Base-by-base conservation (phyloP, 1,140 invertebrate genomes). In the Microplitis demolitor region DNA sequence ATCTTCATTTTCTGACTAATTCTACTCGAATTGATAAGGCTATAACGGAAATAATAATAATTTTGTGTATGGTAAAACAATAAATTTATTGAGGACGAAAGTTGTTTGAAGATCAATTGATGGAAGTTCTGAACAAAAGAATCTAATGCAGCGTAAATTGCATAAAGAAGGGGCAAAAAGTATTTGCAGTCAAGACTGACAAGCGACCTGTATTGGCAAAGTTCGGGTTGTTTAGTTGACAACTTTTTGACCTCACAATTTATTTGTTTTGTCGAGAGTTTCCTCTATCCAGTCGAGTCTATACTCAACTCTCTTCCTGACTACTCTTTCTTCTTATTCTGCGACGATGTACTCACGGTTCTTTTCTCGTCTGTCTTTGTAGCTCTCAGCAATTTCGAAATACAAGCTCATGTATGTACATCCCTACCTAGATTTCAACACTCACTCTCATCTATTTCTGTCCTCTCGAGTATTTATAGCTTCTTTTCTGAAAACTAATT, bases 201-300 rank as follows among this genome's bases (percentile, higher is more conserved):
- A n/a, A 45, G 45, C 60, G 31, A 14, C 58, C 45, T 53, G 66
- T 71, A 73, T 74, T 71, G 73, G 16, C 9, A 72, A 76, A 79
- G 69, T 79, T 78, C 39, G 6, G 66, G 62, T 63, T 71, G 60
- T 68, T 31, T 71, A 58, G 66, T 14, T 9, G 9, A 37, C 11
- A 66, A 78, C 76, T 73, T 79, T 78, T 72, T 71, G 60, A 69
- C 67, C 39, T n/a, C 2, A 4, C 61, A 60, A 77, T 73, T 70
- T 74, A 75, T 78, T 74, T 76, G 66, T 71, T 69, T 72, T 35
- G 73, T 72, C 45, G 9, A 37, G 45, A 16, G n/a, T 13, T 34
- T 33, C 34, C 9, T 69, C 37, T 66, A 13, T 66, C 50, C 67
- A 61, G 56, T 53, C 56, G 62, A 60, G 62, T 71, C 33, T 51